Evolutionary conservation across 2,113 vertebrate species (phyloP), one percentile per base, ranked within the genome.

Genomic region (Seriola aureovittata): DNA sequence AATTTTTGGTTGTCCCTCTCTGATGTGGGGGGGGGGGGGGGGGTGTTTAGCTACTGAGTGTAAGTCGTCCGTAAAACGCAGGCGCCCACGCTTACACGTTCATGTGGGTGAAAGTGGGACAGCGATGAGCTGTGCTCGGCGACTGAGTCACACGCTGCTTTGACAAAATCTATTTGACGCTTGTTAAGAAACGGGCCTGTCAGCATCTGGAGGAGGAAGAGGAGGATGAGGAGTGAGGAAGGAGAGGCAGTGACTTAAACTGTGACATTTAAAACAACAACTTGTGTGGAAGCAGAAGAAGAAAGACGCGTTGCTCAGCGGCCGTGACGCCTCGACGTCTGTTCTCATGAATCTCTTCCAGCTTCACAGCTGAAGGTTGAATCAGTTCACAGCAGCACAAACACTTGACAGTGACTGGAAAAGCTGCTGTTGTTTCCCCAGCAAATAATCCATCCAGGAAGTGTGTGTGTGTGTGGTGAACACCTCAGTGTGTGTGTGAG

Each of bases 121-220:
- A 84, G 16, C 9, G 36, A 71, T 67, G 75, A 11, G 11, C 50
- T 54, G 40, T 23, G 21, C 59, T 81, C 29, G 10, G 68, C 16
- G 34, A 78, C 25, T 88, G 86, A 93, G 65, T 92, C 85, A 84
- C 86, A 71, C 23, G 0, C 34, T 1, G 59, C 81, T 2, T 77
- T 89, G 89, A 92, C 83, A 80, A 74, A 89, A 81, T 75, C 78
- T 40, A 74, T 91, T 85, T 81, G 85, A 72, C 71, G 80, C 72
- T 68, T 84, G 58, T 88, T 82, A 86, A 60, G 50, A 86, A 91
- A 88, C 25, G 60, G 71, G 80, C 72, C 78, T 78, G 87, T 91
- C 84, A 81, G 72, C 71, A 80, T 60, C 38, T 66, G 67, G 38
- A 79, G 70, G 21, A 38, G 38, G 38, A 38, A 8, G 40, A 42